Conservation (phyloP, 2,113 vertebrate genomes). For the Isichthys henryi region DNA sequence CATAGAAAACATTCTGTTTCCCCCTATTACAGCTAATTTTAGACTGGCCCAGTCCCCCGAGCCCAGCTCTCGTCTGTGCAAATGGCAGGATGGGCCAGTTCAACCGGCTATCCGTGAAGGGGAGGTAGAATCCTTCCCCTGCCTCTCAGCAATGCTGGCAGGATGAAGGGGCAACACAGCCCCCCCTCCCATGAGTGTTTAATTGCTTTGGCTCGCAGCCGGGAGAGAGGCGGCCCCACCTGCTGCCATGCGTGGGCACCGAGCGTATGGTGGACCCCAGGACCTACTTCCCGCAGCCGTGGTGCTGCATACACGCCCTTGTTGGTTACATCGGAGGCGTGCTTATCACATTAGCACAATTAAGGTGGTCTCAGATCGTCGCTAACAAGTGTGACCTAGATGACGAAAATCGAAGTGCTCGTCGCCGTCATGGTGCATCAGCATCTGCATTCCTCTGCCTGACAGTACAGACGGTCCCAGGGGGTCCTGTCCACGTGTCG, state of each 20-base stretch:
- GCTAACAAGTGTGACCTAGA: slow-evolving; percentile 9
- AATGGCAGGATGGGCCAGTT: background rate
- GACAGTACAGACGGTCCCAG: background rate
- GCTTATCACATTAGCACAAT: slow-evolving; percentile 15
- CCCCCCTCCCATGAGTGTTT: background rate
- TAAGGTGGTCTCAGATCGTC: background rate
- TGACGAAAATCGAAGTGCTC: background rate
- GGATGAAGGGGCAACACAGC: background rate
- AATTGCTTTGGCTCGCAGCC: slow-evolving; percentile 17
- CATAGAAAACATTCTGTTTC: background rate
- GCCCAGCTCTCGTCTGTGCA: background rate
- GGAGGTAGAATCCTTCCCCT: background rate
- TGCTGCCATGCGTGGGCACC: background rate
- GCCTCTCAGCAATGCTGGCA: background rate
- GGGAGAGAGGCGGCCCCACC: background rate
- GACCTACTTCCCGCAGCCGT: background rate
- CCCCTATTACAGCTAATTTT: slow-evolving; percentile 11
- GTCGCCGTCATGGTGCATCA: background rate
- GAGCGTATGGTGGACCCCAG: background rate
- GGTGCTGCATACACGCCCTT: background rate
- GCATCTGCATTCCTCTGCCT: background rate
- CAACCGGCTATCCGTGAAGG: background rate
- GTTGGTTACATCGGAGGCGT: background rate
- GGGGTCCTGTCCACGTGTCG: background rate
- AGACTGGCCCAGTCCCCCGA: background rate